These are phyloP conservation scores for Gavialis gangeticus DNA, from an alignment of 2,113 vertebrate species.

Conservation along the genomic window DNA sequence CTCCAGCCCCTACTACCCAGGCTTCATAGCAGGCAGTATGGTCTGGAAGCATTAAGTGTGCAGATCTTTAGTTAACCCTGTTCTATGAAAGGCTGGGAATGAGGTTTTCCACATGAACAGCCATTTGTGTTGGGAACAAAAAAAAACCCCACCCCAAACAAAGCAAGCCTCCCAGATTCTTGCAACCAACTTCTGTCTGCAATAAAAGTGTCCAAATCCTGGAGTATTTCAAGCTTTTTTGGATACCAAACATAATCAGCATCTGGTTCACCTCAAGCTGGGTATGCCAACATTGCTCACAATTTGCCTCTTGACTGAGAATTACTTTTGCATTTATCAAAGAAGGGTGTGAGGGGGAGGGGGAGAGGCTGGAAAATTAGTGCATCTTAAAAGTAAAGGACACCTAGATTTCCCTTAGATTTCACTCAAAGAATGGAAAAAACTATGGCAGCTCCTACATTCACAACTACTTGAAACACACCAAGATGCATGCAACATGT, in stretches of 20 bases:
- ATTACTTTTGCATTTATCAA: background rate
- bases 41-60: background rate
- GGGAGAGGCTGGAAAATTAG: slow-evolving; percentile 13
- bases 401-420: slow-evolving; percentile 49
- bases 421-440: slow-evolving; percentile 51
- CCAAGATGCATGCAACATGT: slow-evolving; percentile 60
- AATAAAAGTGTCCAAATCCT: background rate
- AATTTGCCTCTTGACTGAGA: background rate
- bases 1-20: background rate
- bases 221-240: background rate
- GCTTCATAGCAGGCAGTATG: background rate
- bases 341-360: background rate
- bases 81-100: background rate
- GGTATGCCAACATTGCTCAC: fast-evolving
- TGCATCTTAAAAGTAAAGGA: slow-evolving; percentile 65
- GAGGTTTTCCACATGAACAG: fast-evolving
- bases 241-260: background rate
- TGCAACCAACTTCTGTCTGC: background rate
- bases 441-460: slow-evolving; percentile 65
- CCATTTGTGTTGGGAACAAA: background rate
- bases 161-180: background rate
- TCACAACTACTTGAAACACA: slow-evolving; percentile 64
- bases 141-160: no score
- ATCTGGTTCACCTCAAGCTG: background rate
- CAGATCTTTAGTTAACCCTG: background rate